phyloP scores from a whole-genome alignment of 2,888 invertebrate species.

The Dryococelus australis region DNA sequence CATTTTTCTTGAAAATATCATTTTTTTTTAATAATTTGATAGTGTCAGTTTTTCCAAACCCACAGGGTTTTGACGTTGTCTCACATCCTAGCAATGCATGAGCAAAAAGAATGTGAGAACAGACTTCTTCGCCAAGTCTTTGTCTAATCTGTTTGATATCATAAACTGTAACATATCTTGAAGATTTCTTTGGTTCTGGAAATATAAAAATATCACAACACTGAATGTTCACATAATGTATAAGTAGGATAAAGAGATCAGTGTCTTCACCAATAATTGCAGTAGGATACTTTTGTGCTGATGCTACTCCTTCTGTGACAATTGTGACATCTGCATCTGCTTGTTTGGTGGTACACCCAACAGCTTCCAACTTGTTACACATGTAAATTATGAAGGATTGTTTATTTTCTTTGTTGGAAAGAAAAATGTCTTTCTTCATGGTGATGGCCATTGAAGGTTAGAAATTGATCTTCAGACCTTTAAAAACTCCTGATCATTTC shows the following conservation, averaged over 20 bases:
- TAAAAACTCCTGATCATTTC: background rate
- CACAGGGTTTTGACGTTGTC: background rate
- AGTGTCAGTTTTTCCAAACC: background rate
- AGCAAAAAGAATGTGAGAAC: background rate
- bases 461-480: background rate
- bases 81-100: background rate
- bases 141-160: no score
- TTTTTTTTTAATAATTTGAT: background rate
- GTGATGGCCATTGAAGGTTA: background rate
- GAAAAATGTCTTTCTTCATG: background rate
- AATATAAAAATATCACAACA: no score
- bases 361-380: background rate
- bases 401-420: background rate
- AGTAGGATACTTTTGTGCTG: no score
- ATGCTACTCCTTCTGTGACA: no score
- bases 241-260: no score
- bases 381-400: background rate
- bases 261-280: no score
- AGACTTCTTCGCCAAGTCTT: no score
- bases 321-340: background rate
- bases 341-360: background rate
- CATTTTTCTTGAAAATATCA: background rate
- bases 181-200: no score
- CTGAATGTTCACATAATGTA: no score
- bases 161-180: no score